A percentile compares a stretch with the other conserved stretches of the same genome.
These are phyloP conservation scores for Acleris literana DNA, from an alignment of 2,888 invertebrate species.

Conservation along the genomic window DNA sequence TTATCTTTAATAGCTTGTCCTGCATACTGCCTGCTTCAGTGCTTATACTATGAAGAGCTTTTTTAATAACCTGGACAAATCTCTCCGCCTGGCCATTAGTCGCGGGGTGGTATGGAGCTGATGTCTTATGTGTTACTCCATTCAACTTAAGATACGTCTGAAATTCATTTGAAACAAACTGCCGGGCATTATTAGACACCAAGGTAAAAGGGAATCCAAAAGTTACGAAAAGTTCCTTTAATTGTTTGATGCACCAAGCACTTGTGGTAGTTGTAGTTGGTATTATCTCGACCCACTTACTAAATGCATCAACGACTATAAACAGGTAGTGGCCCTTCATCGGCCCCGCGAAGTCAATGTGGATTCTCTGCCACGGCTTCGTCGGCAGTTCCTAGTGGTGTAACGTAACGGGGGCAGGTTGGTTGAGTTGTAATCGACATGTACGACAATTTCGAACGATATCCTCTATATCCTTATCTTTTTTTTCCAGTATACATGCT, in stretches of 20 bases:
- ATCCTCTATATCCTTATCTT: slow-evolving; percentile 39
- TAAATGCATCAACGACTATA: slow-evolving; percentile 33
- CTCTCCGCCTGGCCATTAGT: slow-evolving; percentile 38
- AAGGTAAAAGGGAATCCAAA: not conserved
- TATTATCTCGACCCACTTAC: slow-evolving; percentile 43
- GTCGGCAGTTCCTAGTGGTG: slow-evolving; percentile 12
- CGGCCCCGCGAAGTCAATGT: slow-evolving; percentile 48
- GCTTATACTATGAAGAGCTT: slow-evolving; percentile 1
- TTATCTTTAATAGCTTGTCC: not conserved
- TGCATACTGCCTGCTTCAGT: slow-evolving; percentile 7
- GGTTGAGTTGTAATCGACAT: slow-evolving; percentile 9
- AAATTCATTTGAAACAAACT: slow-evolving; percentile 42
- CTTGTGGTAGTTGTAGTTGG: slow-evolving; percentile 38
- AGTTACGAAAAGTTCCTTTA: slow-evolving; percentile 37
- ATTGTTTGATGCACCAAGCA: slow-evolving; percentile 31
- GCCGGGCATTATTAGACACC: slow-evolving; percentile 34
- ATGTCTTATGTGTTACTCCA: slow-evolving; percentile 6
- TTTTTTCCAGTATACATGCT: slow-evolving; percentile 40
- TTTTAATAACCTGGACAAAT: slow-evolving; percentile 22
- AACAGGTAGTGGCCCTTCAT: slow-evolving; percentile 2
- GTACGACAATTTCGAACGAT: slow-evolving; percentile 30
- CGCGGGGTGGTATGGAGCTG: slow-evolving; percentile 42
- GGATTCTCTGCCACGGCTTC: slow-evolving; percentile 43
- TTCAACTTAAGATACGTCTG: slow-evolving; percentile 35
- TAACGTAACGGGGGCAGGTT: not conserved